Evolutionary conservation across 2,888 invertebrate species (phyloP), one percentile per base, ranked within the genome.

Genomic region (Conus canariensis): DNA sequence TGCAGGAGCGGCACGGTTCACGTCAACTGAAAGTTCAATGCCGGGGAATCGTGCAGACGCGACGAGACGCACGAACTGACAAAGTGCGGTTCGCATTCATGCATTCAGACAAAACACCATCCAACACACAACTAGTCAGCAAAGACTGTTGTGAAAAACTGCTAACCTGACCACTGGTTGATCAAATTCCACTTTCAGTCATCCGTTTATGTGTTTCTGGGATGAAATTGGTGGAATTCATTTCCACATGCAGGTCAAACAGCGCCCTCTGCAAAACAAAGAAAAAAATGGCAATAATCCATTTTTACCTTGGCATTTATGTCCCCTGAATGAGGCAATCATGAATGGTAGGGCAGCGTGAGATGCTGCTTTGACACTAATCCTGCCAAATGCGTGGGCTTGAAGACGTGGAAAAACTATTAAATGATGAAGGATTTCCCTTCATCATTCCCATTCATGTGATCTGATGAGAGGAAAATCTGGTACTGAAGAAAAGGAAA

Each of bases 221-320:
- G 85, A 87, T 58, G 90, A 91, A 91, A 89, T 90, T 89, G 90
- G 85, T 89, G 85, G 89, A 85, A 89, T 89, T 89, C 89, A 89
- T 89, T 89, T 89, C 85, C 74, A 91, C 91, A 91, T 91, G 90
- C 90, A 90, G 89, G 90, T 91, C 90, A 88, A 77, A 87, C 89
- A 91, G 91, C 91, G 91, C 91, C 91, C 90, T 88, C 91, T 91
- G 85, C 90, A 89, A 91, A 91, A 91, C 91, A 91, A 89, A 90
- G 89, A 85, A 22, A 70, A 25, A 30, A 56, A 74, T 85, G 74
- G 74, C 70, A 74, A 67, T 45, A 85, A 85, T 83, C 19, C 58
- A 56, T 60, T 90, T 25, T 82, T 74, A 83, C n/a, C 25, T 70
- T 80, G 45, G 64, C 85, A 85, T 45, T 91, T 91, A 88, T n/a